phyloP scores from a whole-genome alignment of 2,113 vertebrate species.

The Vulpes vulpes region DNA sequence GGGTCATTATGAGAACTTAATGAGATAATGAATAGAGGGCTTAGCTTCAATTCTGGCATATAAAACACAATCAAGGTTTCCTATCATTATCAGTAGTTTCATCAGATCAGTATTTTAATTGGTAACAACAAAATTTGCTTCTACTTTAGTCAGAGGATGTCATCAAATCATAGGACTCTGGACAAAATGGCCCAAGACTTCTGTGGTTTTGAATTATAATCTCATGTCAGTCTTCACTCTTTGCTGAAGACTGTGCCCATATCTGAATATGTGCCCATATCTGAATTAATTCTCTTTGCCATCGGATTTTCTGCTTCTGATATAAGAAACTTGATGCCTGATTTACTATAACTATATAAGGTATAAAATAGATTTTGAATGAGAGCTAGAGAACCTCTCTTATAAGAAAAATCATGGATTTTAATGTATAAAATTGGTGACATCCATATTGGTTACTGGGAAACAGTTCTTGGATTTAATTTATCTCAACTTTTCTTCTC shows the following conservation, averaged over 20 bases:
- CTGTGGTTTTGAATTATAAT: background rate
- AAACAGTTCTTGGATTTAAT: slow-evolving; percentile 41
- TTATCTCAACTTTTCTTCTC: background rate
- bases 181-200: background rate
- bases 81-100: background rate
- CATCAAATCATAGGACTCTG: background rate
- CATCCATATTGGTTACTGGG: slow-evolving; percentile 6
- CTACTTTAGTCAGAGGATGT: background rate
- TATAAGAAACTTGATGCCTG: background rate
- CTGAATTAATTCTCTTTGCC: background rate
- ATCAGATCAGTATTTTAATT: background rate
- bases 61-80: background rate
- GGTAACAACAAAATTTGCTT: background rate
- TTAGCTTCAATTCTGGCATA: background rate
- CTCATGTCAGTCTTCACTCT: background rate
- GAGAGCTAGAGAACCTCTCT: background rate
- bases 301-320: background rate
- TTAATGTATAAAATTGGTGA: slow-evolving; percentile 56
- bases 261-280: background rate
- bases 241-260: fast-evolving
- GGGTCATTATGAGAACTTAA: background rate
- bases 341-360: slow-evolving; percentile 29
- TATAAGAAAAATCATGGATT: slow-evolving; percentile 35
- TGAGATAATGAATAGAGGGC: background rate
- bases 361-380: slow-evolving; percentile 52